These are phyloP conservation scores for Troides helena DNA, from an alignment of 2,888 invertebrate genomes.

Conservation along the genomic window DNA sequence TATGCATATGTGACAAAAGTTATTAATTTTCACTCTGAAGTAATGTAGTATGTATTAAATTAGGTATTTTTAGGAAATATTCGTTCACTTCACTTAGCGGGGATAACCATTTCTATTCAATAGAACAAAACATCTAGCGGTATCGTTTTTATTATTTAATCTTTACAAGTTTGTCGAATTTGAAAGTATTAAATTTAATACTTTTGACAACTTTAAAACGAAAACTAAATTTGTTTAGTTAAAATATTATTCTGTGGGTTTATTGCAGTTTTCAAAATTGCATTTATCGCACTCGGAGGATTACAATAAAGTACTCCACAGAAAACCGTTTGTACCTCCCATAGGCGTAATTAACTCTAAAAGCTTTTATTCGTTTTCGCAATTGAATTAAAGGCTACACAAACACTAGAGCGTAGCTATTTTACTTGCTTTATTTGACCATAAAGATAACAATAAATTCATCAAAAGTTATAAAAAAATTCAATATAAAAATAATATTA, in stretches of 20 bases:
- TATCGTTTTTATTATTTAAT: background rate
- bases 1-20: too few relatives aligned
- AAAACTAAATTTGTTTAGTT: background rate
- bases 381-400: slow-evolving; percentile 14
- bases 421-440: background rate
- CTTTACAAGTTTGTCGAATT: background rate
- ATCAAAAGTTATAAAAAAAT: too few relatives aligned
- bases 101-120: background rate
- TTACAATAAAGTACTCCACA: slow-evolving; percentile 2
- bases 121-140: background rate
- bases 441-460: background rate
- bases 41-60: background rate
- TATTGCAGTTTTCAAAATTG: slow-evolving; percentile 3
- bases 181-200: background rate
- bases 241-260: background rate
- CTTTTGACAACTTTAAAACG: background rate
- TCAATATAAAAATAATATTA: too few relatives aligned
- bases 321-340: slow-evolving; percentile 14
- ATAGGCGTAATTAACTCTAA: slow-evolving; percentile 19
- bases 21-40: background rate
- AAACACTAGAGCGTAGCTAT: slow-evolving; percentile 2
- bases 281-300: slow-evolving; percentile 15
- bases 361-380: slow-evolving; percentile 26
- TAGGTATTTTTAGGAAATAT: background rate
- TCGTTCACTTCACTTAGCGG: background rate